Evolutionary conservation across 2,888 invertebrate species (phyloP).

Genomic region (Drosophila anomalipes): DNA sequence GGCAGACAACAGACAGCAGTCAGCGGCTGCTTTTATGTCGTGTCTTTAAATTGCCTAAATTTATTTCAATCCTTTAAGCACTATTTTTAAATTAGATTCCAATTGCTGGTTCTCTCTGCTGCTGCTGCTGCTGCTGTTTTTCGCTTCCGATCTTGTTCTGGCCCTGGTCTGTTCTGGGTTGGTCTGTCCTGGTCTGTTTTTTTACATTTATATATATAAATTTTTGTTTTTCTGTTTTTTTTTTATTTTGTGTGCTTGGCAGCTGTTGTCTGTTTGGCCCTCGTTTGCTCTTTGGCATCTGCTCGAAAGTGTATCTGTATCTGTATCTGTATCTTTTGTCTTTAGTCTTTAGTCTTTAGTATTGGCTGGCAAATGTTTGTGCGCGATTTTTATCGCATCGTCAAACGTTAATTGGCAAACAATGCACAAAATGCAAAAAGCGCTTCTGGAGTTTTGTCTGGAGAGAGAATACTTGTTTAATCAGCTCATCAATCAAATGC

Average conservation of each 20-base stretch:
- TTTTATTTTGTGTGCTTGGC: conserved; percentile 20
- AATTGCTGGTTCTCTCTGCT: conserved; percentile 53
- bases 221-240: not conserved
- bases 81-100: conserved; percentile 82
- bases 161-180: conserved; percentile 15
- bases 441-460: conserved; percentile 42
- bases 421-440: conserved; percentile 62
- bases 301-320: conserved; percentile 22
- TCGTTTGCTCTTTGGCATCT: conserved; percentile 45
- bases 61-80: conserved; percentile 81
- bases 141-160: conserved; percentile 14
- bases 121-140: not conserved
- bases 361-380: conserved; percentile 53
- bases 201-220: not conserved
- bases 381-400: conserved; percentile 66
- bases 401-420: conserved; percentile 70
- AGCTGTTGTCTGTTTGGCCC: conserved; percentile 53
- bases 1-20: conserved; percentile 24
- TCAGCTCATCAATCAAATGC: conserved; percentile 61
- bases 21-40: conserved; percentile 56
- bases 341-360: conserved; percentile 40
- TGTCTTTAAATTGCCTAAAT: conserved; percentile 68
- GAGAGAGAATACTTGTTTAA: conserved; percentile 27
- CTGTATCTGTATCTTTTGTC: conserved; percentile 12
- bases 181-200: not conserved